These are phyloP conservation scores for Poeciliopsis turneri DNA, from an alignment of 2,797 vertebrate species.

Conservation along the genomic window DNA sequence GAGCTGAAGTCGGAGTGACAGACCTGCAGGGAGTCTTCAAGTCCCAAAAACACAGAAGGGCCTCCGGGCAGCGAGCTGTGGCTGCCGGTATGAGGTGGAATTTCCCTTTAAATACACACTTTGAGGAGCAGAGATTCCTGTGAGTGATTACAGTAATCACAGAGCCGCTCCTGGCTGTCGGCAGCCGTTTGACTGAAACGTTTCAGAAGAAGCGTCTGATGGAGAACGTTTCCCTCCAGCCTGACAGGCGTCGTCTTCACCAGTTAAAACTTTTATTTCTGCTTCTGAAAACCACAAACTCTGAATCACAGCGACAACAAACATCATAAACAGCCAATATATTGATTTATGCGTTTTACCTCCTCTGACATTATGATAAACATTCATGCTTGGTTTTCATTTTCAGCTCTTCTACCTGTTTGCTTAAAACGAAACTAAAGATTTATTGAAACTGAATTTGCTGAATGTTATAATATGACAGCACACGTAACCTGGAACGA, in stretches of 20 bases:
- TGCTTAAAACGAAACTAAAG: too few species aligned
- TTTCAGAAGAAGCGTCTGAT: background rate
- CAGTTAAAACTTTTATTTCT: too few species aligned
- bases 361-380: too few species aligned
- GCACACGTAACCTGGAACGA: too few species aligned
- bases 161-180: conserved; percentile 42
- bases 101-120: conserved; percentile 34
- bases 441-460: too few species aligned
- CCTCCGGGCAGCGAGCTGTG: background rate
- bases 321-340: too few species aligned
- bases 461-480: too few species aligned
- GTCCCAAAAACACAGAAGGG: background rate
- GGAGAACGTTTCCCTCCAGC: background rate
- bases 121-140: conserved; percentile 31
- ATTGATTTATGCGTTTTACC: too few species aligned
- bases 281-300: background rate
- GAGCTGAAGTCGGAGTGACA: background rate
- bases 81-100: conserved; percentile 36
- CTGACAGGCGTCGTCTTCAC: background rate
- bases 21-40: background rate
- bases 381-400: too few species aligned
- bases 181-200: conserved; percentile 12
- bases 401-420: too few species aligned
- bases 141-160: conserved; percentile 61
- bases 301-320: background rate